Percentiles rank a stretch among this genome's conserved stretches.
phyloP scores from a whole-genome alignment of 1,140 invertebrate species.

The Caerostris darwini region DNA sequence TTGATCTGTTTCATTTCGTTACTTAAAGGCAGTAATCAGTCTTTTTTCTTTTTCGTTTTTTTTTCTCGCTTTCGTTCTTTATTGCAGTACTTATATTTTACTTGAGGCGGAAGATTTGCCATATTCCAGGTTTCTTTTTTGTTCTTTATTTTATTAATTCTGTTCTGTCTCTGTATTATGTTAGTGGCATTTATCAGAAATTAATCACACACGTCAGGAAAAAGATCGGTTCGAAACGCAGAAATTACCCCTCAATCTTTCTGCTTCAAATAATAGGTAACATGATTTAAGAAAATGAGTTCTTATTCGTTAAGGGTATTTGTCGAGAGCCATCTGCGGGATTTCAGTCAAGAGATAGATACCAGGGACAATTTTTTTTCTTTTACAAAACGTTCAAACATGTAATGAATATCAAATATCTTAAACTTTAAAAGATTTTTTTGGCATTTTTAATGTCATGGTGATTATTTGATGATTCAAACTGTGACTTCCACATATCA shows the following conservation, averaged over 20 bases:
- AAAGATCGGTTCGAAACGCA: background rate
- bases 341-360: background rate
- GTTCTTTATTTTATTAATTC: background rate
- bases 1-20: conserved; percentile 50
- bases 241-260: background rate
- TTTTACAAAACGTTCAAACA: no score
- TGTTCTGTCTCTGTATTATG: background rate
- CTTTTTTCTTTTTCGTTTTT: background rate
- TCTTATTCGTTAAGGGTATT: background rate
- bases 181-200: conserved; percentile 27
- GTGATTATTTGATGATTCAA: no score
- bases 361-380: background rate
- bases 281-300: conserved; percentile 6
- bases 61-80: conserved; percentile 21
- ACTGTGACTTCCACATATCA: no score
- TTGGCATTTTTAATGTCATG: no score
- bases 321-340: no score
- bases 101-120: conserved; percentile 37
- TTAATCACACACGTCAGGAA: conserved; percentile 5
- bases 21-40: conserved; percentile 45
- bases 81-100: background rate
- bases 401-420: no score
- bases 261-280: conserved; percentile 2
- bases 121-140: background rate
- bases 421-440: no score